Evolutionary conservation across 2,888 invertebrate genomes (phyloP).

Genomic region (Pandemis heparana): DNA sequence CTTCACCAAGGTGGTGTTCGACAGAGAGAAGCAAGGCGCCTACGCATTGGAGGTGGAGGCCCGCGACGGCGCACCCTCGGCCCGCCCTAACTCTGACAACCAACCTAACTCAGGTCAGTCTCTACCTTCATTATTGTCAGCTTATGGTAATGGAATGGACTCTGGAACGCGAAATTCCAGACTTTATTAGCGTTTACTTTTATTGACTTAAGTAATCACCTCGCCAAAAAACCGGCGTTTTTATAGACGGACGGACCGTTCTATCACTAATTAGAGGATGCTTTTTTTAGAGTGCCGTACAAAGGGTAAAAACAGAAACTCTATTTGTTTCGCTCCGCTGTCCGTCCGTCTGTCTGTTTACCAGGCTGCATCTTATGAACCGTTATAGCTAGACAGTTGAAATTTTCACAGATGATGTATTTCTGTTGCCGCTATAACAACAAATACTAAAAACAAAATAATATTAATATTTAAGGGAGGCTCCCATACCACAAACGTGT

Average conservation of each 20-base stretch:
- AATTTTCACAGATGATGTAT: no score
- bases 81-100: conserved; percentile 96
- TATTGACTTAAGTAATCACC: not conserved
- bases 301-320: no score
- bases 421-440: no score
- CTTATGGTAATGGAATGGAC: conserved; percentile 22
- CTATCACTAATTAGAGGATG: not conserved
- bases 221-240: not conserved
- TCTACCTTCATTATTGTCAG: conserved; percentile 25
- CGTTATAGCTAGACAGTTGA: no score
- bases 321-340: no score
- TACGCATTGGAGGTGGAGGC: conserved; percentile 99
- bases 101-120: conserved; percentile 97
- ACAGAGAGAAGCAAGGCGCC: conserved; percentile 98
- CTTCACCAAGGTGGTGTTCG: conserved; percentile 97
- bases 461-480: no score
- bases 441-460: no score
- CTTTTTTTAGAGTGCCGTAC: no score
- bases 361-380: no score
- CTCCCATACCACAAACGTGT: no score
- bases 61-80: conserved; percentile 98
- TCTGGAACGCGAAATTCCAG: not conserved
- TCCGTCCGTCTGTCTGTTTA: no score
- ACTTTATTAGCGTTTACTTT: conserved; percentile 3
- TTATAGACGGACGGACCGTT: not conserved